Base-by-base conservation (phyloP, 2,888 invertebrate species). In the Allophyes oxyacanthae region DNA sequence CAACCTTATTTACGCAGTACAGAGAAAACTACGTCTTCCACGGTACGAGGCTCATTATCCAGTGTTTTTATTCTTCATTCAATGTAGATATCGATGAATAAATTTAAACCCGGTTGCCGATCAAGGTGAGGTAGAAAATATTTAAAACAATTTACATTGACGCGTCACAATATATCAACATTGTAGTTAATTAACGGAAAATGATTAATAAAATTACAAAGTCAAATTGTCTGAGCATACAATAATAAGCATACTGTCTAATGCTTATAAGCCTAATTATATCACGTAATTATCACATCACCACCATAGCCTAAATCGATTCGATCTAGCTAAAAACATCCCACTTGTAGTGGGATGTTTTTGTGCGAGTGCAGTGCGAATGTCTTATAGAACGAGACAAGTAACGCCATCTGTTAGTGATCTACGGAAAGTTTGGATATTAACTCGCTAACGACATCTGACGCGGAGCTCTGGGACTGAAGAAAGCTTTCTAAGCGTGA, bases 351-450 rank as follows among this genome's bases (percentile, higher is more conserved):
- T 30, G 43, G 43, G 28, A 33, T 9, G 14, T 33, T n/a, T 10
- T 13, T 36, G 13, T 8, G 4, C 13, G 14, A 25, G 25, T 25
- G 4, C 11, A 14, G 36, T 7, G 15, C 15, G 8, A n/a, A 32
- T 10, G 9, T 10, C 10, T 10, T 36, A 51, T 2, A 48, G 74
- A 82, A 72, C 32, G 69, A 33, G 40, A 82, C 84, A 13, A 30
- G 60, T 82, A 76, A 37, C 80, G 85, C 88, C 91, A 89, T 88
- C 90, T 90, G 36, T 77, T 37, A 46, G 34, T 38, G 42, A 60
- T 41, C 40, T 38, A 34, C 1, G 37, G 36, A 58, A 82, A 51
- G 58, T 41, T 28, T 14, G 40, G 54, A 55, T 56, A 64, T 64
- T n/a, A 0, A 13, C 8, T 32, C 28, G 26, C 10, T 14, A 59